Percentiles rank a stretch among this genome's conserved stretches.
These are phyloP conservation scores for Nomada flava DNA, from an alignment of 2,888 invertebrate species.

Conservation along the genomic window DNA sequence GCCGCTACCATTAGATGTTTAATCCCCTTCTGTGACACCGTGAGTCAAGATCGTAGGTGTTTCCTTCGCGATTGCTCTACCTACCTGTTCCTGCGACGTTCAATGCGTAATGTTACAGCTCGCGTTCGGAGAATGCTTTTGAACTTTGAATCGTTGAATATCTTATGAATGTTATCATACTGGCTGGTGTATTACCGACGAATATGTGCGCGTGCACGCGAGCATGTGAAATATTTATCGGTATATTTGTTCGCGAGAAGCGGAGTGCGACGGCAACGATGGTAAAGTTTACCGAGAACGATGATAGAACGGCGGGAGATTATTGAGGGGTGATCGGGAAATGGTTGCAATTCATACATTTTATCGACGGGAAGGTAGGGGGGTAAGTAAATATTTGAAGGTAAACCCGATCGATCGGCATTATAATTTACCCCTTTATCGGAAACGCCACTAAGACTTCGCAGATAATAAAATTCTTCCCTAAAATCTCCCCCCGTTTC, in stretches of 20 bases:
- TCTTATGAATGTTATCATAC: constrained; percentile 45
- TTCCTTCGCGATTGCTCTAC: neutral
- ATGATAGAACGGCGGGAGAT: constrained; percentile 12
- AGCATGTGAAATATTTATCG: constrained; percentile 8
- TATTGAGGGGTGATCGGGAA: neutral
- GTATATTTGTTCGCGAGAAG: constrained; percentile 20
- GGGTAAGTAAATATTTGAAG: constrained; percentile 6
- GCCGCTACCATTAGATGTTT: neutral
- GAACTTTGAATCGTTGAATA: constrained; percentile 39
- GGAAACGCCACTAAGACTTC: neutral
- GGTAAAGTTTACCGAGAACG: constrained; percentile 17
- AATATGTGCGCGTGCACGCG: neutral
- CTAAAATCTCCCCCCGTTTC: neutral
- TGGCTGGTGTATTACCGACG: neutral
- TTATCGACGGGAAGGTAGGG: neutral
- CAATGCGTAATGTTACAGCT: constrained; percentile 17
- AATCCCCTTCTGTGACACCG: no score
- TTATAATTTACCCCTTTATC: neutral
- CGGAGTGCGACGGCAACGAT: constrained; percentile 11
- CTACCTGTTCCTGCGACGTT: constrained; percentile 22
- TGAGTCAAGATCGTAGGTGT: neutral
- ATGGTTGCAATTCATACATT: neutral
- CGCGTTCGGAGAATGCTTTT: constrained; percentile 25
- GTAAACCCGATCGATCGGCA: neutral
- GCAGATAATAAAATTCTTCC: neutral